A percentile compares a stretch with the other conserved stretches of the same genome.
These are phyloP conservation scores for Ctenopoma multispine DNA, from an alignment of 2,797 vertebrate genomes.

Conservation along the genomic window DNA sequence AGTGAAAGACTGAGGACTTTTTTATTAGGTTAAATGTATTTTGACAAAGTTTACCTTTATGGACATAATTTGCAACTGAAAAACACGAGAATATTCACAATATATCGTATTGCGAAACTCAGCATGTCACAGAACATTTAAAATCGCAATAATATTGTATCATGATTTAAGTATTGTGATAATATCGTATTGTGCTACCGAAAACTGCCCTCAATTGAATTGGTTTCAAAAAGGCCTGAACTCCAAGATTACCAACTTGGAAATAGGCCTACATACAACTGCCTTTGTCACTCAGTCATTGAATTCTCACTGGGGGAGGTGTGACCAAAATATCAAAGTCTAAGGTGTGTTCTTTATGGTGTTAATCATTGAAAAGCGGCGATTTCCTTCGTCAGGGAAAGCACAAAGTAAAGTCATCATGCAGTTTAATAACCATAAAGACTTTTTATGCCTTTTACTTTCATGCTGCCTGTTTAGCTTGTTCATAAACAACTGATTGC, in stretches of 20 bases:
- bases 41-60: no score
- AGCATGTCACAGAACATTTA: no score
- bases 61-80: no score
- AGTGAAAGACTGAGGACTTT: no score
- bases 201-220: not conserved
- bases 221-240: not conserved
- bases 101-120: no score
- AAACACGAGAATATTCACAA: no score
- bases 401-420: not conserved
- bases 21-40: no score
- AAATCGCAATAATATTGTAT: no score
- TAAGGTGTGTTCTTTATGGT: constrained; percentile 36
- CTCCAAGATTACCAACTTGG: constrained; percentile 8
- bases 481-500: not conserved
- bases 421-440: not conserved
- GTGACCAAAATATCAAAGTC: constrained; percentile 24
- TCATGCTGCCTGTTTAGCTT: constrained; percentile 3
- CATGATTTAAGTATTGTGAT: no score
- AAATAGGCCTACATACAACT: not conserved
- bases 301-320: constrained; percentile 2
- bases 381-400: not conserved
- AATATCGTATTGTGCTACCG: no score
- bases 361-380: constrained; percentile 11
- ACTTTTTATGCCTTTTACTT: no score
- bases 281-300: constrained; percentile 22